Evolutionary conservation across 2,113 vertebrate genomes (phyloP).

Genomic region (Triplophysa dalaica): DNA sequence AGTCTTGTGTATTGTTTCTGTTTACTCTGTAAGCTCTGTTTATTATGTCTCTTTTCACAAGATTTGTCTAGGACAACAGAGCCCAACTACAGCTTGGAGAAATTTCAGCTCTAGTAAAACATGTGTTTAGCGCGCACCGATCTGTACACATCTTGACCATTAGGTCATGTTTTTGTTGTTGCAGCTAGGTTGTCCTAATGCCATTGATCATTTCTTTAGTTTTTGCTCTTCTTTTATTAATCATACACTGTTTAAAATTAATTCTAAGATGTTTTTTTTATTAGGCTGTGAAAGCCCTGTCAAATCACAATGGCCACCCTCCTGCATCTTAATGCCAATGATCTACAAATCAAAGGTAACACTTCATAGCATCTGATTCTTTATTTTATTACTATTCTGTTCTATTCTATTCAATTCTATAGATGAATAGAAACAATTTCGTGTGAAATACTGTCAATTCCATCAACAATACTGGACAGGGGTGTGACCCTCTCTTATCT

Average conservation of each 20-base stretch:
- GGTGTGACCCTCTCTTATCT: constrained; percentile 54
- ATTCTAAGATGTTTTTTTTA: constrained; percentile 8
- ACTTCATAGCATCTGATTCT: too few relatives aligned
- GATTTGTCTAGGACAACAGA: background rate
- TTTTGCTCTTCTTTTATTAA: background rate
- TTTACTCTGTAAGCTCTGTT: background rate
- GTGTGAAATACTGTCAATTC: constrained; percentile 35
- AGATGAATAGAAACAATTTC: background rate
- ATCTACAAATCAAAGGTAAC: constrained; percentile 69
- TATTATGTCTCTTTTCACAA: constrained; percentile 23
- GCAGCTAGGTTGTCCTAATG: background rate
- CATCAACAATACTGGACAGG: constrained; percentile 44
- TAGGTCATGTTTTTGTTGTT: background rate
- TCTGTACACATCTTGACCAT: background rate
- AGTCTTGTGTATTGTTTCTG: background rate
- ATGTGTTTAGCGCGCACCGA: background rate
- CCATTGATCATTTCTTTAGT: background rate
- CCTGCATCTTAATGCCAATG: constrained; percentile 63
- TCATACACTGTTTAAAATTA: background rate
- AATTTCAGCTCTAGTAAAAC: background rate
- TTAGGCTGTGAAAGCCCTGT: constrained; percentile 57
- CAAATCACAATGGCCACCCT: constrained; percentile 72
- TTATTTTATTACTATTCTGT: too few relatives aligned
- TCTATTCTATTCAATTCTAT: too few relatives aligned
- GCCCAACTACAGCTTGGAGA: constrained; percentile 1